Base-by-base conservation (phyloP, 2,113 vertebrate species). In the Perccottus glenii region DNA sequence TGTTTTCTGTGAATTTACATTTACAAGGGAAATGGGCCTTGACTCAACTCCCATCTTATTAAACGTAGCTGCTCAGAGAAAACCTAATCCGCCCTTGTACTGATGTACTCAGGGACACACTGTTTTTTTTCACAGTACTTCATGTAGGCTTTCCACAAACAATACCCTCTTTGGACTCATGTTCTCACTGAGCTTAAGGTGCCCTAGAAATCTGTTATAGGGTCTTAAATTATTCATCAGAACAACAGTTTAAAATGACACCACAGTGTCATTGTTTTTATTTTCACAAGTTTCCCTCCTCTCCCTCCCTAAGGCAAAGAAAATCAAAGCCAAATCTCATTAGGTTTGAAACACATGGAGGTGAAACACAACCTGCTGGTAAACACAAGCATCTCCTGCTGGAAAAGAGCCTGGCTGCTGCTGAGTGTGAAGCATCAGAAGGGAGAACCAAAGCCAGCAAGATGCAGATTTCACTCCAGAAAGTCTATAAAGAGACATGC, bases 271-370 rank as follows among this genome's bases (percentile, higher is more conserved):
- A 80, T 73, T 81, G 81, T 83, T 84, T 75, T 82, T 58, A 70
- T 75, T 82, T 77, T 58, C 60, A 62, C 64, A 61, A 75, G 48
- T 81, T 78, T 43, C 68, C 45, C 64, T 79, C 67, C 67, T 75
- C 52, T 49, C 60, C 55, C 45, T 60, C 58, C 81, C 60, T 12
- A 36, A 73, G 79, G 75, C 56, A 49, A 53, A 46, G 2, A 47
- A 74, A 85, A 86, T 86, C 75, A 84, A 82, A 89, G 80, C 57
- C 57, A 82, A 73, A 81, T 89, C 77, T 90, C 74, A 85, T 89
- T 88, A 86, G 71, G 57, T 72, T 84, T 67, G 52, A 81, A 79
- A 76, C 65, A 69, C 62, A 53, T 72, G 70, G 47, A 78, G 60
- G 80, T 72, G 73, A 70, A 75, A 75, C n/a, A 44, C 43, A 81